Evolutionary conservation across 2,797 vertebrate genomes (phyloP), one percentile per base, ranked within the genome.

Genomic region (Neoniphon sammara): DNA sequence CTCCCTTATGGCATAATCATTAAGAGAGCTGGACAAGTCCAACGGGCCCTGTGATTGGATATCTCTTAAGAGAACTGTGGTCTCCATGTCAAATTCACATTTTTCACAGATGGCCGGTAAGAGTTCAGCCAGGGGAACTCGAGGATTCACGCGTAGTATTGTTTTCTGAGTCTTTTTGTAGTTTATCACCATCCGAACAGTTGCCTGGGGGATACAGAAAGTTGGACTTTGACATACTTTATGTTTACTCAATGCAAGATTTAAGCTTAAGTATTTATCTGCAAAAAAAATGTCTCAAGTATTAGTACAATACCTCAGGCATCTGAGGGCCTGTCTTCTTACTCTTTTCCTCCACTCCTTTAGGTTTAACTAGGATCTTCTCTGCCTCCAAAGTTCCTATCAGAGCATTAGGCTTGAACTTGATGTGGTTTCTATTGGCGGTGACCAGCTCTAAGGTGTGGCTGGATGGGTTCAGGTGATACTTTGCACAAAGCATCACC

Each of bases 161-260:
- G 98, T 96, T 92, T 99, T 99, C 94, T 99, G 97, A 0, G 96
- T 96, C 92, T 93, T 97, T 88, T 91, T 98, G 91, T 97, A 98
- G 92, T 99, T 98, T 90, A 99, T 96, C 73, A 99, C 95, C 86
- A 99, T 95, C 62, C 98, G 95, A 31, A 99, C 95, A 0, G 97
- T 98, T 91, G 97, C 96, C 98, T 99, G 87, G 62, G 91, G 84
- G 34, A 87, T 17, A 78, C 7, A 80, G 50, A 84, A 70, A 11
- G 25, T 56, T 46, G 5, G 14, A 58, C 6, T 49, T 67, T 61
- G 12, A 65, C 23, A 42, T 23, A 50, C 55, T 49, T n/a, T 18
- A 3, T 5, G 25, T 71, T 59, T 30, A 46, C 5, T 52, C 7
- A 53, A 31, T 8, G 53, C 2, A 17, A 57, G 1, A 34, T 34